A percentile compares a stretch with the other conserved stretches of the same genome.
Evolutionary conservation across 1,140 invertebrate species (phyloP).

Genomic region (Hylyphantes graminicola): DNA sequence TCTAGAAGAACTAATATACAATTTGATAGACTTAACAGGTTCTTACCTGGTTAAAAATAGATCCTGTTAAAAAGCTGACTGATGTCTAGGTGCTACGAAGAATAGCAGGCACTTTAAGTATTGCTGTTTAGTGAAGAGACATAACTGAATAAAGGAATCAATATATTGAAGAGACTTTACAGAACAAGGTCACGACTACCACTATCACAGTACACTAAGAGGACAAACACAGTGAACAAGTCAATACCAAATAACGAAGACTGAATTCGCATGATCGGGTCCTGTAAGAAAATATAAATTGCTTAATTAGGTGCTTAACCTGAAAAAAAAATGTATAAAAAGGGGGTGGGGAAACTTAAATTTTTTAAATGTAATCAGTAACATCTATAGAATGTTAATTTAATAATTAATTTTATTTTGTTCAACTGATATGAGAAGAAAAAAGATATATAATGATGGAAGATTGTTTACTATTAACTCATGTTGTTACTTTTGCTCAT

Average conservation of each 20-base stretch:
- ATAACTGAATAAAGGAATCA: constrained; percentile 6
- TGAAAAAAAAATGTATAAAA: background rate
- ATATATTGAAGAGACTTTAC: constrained; percentile 16
- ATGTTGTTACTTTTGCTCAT: too few species aligned
- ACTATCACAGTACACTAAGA: background rate
- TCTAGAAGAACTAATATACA: too few species aligned
- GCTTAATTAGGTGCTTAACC: background rate
- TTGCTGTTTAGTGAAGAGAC: background rate
- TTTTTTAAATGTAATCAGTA: background rate
- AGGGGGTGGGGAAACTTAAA: background rate
- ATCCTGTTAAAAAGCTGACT: too few species aligned
- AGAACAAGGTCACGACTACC: constrained; percentile 39
- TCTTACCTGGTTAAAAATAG: too few species aligned
- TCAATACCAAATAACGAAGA: background rate
- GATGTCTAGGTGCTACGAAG: too few species aligned
- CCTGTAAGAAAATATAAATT: constrained; percentile 12
- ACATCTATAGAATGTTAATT: background rate
- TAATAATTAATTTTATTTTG: background rate
- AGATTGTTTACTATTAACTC: too few species aligned
- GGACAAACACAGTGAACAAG: background rate
- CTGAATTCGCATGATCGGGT: constrained; percentile 27
- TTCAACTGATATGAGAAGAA: background rate
- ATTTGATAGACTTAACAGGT: too few species aligned
- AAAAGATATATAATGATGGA: background rate
- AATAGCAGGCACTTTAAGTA: constrained; percentile 44